These are phyloP conservation scores for Erynnis tages DNA, from an alignment of 2,888 invertebrate genomes.

Conservation along the genomic window DNA sequence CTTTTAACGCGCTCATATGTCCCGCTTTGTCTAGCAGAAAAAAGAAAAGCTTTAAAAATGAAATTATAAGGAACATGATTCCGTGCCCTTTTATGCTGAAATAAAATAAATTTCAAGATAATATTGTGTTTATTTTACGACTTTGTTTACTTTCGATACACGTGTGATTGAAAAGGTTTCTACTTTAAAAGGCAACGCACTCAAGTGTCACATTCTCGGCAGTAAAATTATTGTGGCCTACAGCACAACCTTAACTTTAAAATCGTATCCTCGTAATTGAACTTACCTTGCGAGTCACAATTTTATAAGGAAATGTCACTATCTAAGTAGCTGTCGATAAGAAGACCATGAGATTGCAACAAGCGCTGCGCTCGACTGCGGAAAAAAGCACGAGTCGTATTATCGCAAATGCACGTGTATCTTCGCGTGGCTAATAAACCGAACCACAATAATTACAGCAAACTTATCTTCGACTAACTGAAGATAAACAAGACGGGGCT, in stretches of 20 bases:
- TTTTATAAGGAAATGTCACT: constrained; percentile 36
- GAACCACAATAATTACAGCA: constrained; percentile 15
- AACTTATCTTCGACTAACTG: constrained; percentile 11
- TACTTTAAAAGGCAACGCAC: constrained; percentile 7
- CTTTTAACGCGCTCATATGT: constrained; percentile 11
- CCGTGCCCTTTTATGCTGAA: background rate
- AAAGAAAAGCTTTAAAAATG: constrained; percentile 17
- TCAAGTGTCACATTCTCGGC: constrained; percentile 3
- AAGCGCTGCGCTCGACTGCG: constrained; percentile 34
- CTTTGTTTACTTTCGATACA: constrained; percentile 6
- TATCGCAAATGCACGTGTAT: constrained; percentile 61
- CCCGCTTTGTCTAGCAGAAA: constrained; percentile 13
- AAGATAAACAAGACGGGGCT: constrained; percentile 16
- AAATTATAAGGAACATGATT: too few species aligned
- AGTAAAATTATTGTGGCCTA: constrained; percentile 25
- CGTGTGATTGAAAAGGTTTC: constrained; percentile 9
- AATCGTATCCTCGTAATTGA: constrained; percentile 30
- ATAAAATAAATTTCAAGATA: constrained; percentile 1
- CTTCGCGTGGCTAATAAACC: constrained; percentile 39
- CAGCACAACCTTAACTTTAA: constrained; percentile 36
- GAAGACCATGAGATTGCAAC: constrained; percentile 32
- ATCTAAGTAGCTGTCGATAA: constrained; percentile 34
- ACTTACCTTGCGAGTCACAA: constrained; percentile 32
- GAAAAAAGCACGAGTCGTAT: constrained; percentile 55
- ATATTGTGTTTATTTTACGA: constrained; percentile 14